Base-by-base conservation (phyloP, 2,797 vertebrate genomes). In the Heterohyrax brucei region DNA sequence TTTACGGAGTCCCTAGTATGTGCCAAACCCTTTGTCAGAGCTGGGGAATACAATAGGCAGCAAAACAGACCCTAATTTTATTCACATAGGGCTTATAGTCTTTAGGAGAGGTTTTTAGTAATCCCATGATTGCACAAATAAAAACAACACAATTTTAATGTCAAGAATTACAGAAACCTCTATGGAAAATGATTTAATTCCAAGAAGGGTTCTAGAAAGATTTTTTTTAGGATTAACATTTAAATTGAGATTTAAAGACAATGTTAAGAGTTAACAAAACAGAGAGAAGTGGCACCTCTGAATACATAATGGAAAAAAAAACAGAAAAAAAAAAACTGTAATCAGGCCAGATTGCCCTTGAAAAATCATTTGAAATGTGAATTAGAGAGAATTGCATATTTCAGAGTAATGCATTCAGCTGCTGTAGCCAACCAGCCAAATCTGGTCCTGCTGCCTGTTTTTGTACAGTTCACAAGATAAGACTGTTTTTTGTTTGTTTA, bases 191-290 rank as follows among this genome's bases (percentile, higher is more conserved):
- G 64, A 61, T 50, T 66, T 72, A 56, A 90, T 64, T 92, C 22
- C 39, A 76, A 30, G 50, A 64, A 91, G 44, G 10, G 0, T n/a
- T 48, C 75, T 72, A 91, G n/a, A 92, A 87, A 39, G 19, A 3
- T 21, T 93, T 93, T 62, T 93, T 59, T 84, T 87, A 92, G n/a
- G 16, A 81, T 10, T 73, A 70, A 90, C 70, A 61, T 92, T 78
- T 33, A 86, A 21, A 48, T 1, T 53, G 44, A 77, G 30, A 80
- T 66, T 77, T 84, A 75, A 90, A 94, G 44, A 48, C 53, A 12
- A n/a, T 39, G 5, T 28, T 28, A 75, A 59, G 56, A 62, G 59
- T 70, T 84, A 73, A 44, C 46, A 93, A 78, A 92, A 46, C 33
- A 87, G 18, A 79, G 9, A 78, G 0, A 5, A 56, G 10, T 3